These are phyloP conservation scores for Geotrypetes seraphini DNA, from an alignment of 2,797 vertebrate genomes.

Conservation along the genomic window DNA sequence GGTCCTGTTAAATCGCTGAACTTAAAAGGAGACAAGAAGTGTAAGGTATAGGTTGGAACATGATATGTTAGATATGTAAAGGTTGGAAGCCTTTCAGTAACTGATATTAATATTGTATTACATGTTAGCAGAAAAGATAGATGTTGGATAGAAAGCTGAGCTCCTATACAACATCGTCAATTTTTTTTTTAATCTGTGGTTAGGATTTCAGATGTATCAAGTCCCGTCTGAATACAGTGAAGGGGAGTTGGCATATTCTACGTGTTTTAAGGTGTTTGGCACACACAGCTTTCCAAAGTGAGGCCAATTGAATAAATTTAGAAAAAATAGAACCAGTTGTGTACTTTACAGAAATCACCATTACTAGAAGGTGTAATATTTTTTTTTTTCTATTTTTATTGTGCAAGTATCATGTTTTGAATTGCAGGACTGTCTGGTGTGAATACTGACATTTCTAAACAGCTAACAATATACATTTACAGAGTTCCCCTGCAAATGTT, in stretches of 20 bases:
- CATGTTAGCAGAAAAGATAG: constrained; percentile 55
- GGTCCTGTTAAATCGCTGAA: constrained; percentile 63
- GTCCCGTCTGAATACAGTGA: constrained; percentile 47
- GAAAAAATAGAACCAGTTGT: constrained; percentile 26
- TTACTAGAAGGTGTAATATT: constrained; percentile 23
- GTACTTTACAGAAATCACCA: constrained; percentile 22
- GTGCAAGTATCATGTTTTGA: constrained; percentile 17
- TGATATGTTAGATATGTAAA: constrained; percentile 50
- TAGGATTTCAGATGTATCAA: constrained; percentile 61
- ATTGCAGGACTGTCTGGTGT: constrained; percentile 11
- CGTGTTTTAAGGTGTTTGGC: constrained; percentile 65
- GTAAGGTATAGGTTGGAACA: constrained; percentile 61
- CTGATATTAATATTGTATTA: constrained; percentile 64
- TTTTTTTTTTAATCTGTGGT: constrained; percentile 62
- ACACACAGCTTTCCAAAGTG: constrained; percentile 59
- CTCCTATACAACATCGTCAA: constrained; percentile 59
- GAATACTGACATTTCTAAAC: constrained; percentile 21
- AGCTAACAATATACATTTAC: constrained; percentile 13
- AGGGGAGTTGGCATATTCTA: constrained; percentile 60
- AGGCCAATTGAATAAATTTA: constrained; percentile 54
- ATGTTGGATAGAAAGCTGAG: constrained; percentile 42
- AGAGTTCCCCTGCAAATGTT: neutral
- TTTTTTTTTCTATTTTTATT: too few relatives aligned
- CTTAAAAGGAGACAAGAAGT: constrained; percentile 64
- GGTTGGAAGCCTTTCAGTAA: constrained; percentile 58